Base-by-base conservation (phyloP, 2,113 vertebrate genomes). In the Crotalus horridus region DNA sequence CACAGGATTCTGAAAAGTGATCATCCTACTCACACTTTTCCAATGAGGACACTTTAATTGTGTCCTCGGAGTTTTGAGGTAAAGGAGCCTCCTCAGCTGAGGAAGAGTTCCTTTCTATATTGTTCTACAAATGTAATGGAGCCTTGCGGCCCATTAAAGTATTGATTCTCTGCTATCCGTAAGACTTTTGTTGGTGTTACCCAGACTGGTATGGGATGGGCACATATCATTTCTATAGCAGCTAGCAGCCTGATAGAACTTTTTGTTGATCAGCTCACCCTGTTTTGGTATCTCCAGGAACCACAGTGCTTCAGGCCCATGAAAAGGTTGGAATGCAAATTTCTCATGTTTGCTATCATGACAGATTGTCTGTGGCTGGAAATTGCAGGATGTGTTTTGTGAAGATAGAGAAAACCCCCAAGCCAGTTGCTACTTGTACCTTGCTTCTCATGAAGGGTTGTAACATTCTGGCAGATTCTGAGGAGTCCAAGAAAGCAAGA, bases 361-460 rank as follows among this genome's bases (percentile, higher is more conserved):
- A 99, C 94, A 98, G 99, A 29, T 97, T 99, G 93, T 99, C 99
- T n/a, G 98, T 99, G 89, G 99, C 99, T 95, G 99, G 99, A 93
- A 99, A 99, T 97, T 99, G 99, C 94, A 98, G 98, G 90, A 99
- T 99, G 99, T 99, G 99, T 97, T 98, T 99, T 90, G 99, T 99
- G 96, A 99, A 99, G 96, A 99, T 99, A 89, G 99, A 99, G 95
- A 99, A 98, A 95, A 98, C 98, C 85, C 99, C 98, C 85, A 99
- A 99, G 98, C 64, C 64, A 69, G 61, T 69, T 69, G 64, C 4
- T 69, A 69, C 64, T 33, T 69, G 64, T 15, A 13, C 64, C 64
- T 69, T 69, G 29, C 29, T 69, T 69, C 2, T 69, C 64, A 69
- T 15, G 64, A n/a, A 69, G 64, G 64, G 59, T 61, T 61, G 59